phyloP scores from a whole-genome alignment of 2,113 vertebrate species.

The Tachysurus fulvidraco region DNA sequence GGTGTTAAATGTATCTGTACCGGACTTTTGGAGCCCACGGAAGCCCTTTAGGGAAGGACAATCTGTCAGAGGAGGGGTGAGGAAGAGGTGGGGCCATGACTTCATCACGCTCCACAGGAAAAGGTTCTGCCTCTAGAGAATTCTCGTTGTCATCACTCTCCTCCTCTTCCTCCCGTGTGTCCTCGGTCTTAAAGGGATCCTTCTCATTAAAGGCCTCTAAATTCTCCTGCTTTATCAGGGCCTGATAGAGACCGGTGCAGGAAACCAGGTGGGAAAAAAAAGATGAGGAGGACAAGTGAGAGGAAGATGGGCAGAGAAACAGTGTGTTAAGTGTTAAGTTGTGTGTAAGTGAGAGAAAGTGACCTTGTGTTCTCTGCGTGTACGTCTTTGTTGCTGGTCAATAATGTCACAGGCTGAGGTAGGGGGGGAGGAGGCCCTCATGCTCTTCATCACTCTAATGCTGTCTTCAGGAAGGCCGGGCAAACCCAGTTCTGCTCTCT shows the following conservation, averaged over 20 bases:
- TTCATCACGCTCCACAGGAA: slow-evolving; percentile 91
- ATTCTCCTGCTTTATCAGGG: slow-evolving; percentile 96
- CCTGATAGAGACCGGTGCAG: slow-evolving; percentile 65
- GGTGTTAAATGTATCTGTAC: slow-evolving; percentile 62
- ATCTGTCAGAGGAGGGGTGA: slow-evolving; percentile 85
- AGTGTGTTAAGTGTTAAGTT: background rate
- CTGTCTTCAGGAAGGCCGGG: slow-evolving; percentile 93
- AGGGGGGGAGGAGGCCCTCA: slow-evolving; percentile 93
- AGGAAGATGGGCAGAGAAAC: background rate
- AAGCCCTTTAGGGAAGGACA: slow-evolving; percentile 92
- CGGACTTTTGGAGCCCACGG: slow-evolving; percentile 99
- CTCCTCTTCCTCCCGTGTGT: slow-evolving; percentile 91
- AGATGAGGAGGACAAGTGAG: background rate
- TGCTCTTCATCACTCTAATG: slow-evolving; percentile 91
- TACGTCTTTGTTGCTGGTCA: slow-evolving; percentile 95
- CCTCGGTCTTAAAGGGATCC: slow-evolving; percentile 93
- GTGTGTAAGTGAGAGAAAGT: background rate
- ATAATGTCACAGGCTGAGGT: slow-evolving; percentile 96
- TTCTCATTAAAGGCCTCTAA: slow-evolving; percentile 97
- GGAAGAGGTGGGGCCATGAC: slow-evolving; percentile 90
- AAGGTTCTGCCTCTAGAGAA: slow-evolving; percentile 88
- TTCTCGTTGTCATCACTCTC: slow-evolving; percentile 93
- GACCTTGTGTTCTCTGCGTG: slow-evolving; percentile 93
- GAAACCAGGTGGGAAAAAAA: background rate
- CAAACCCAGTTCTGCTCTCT: slow-evolving; percentile 81